Conservation (phyloP, 2,888 invertebrate species). For the Hirtodrosophila cameraria region DNA sequence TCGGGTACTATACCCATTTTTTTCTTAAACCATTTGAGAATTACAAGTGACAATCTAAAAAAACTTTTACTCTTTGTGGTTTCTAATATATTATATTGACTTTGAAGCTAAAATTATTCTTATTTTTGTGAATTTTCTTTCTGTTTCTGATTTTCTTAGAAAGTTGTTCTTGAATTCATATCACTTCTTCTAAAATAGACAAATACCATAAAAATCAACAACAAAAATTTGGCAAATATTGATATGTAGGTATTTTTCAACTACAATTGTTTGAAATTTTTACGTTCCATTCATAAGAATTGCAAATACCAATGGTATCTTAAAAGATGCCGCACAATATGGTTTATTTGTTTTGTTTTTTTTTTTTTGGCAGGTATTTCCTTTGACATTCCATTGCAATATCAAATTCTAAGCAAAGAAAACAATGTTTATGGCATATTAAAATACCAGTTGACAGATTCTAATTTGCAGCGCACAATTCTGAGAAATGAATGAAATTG, state of each 20-base stretch:
- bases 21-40: no score
- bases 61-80: no score
- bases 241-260: background rate
- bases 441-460: conserved; percentile 65
- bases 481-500: conserved; percentile 53
- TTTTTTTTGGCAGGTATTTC: conserved; percentile 9
- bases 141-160: no score
- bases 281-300: conserved; percentile 24
- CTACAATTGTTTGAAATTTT: conserved; percentile 11
- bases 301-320: conserved; percentile 2
- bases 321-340: conserved; percentile 4
- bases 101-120: no score
- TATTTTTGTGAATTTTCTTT: no score
- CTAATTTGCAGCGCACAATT: conserved; percentile 62
- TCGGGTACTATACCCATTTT: no score
- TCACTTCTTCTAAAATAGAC: no score
- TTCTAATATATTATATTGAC: no score
- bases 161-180: no score
- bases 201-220: no score
- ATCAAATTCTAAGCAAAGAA: conserved; percentile 12
- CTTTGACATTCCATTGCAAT: conserved; percentile 31
- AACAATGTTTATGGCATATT: conserved; percentile 41
- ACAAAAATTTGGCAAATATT: no score
- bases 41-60: no score
- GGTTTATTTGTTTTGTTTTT: background rate